Conservation (phyloP, 1,140 invertebrate genomes). For the Drosophila paulistorum region DNA sequence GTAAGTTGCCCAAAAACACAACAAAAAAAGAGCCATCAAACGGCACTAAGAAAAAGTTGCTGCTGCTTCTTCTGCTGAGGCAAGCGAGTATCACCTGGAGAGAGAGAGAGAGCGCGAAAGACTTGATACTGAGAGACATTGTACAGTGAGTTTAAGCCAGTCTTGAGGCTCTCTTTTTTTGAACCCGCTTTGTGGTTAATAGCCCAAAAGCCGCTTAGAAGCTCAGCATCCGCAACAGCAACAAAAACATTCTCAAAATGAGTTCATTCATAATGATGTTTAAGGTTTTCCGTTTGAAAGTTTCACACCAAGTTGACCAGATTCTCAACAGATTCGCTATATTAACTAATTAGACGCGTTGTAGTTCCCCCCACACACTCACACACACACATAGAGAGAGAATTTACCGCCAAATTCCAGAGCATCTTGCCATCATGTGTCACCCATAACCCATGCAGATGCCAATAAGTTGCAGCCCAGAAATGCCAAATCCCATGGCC, state of each 20-base stretch:
- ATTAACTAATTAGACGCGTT: constrained; percentile 36
- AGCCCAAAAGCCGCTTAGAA: constrained; percentile 69
- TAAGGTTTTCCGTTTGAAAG: constrained; percentile 42
- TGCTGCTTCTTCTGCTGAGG: constrained; percentile 45
- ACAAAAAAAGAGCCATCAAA: constrained; percentile 61
- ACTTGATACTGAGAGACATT: constrained; percentile 19
- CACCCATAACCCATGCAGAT: constrained; percentile 71
- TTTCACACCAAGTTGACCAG: constrained; percentile 21
- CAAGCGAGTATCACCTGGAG: constrained; percentile 39
- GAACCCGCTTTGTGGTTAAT: constrained; percentile 39
- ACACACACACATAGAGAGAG: not conserved
- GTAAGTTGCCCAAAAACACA: constrained; percentile 64
- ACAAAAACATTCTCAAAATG: constrained; percentile 48
- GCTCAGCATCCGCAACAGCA: constrained; percentile 51
- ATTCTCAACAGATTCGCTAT: constrained; percentile 15
- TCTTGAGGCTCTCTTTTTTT: constrained; percentile 33
- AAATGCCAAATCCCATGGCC: constrained; percentile 54
- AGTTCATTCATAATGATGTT: constrained; percentile 46
- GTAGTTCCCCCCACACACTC: constrained; percentile 13
- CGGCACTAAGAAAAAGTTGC: constrained; percentile 68
- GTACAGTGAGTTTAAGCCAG: constrained; percentile 27
- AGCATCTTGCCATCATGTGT: constrained; percentile 68
- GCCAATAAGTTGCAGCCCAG: constrained; percentile 32
- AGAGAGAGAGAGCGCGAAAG: constrained; percentile 26
- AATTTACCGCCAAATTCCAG: constrained; percentile 70